These are phyloP conservation scores for Acleris cristana DNA, from an alignment of 2,888 invertebrate genomes.

Conservation along the genomic window DNA sequence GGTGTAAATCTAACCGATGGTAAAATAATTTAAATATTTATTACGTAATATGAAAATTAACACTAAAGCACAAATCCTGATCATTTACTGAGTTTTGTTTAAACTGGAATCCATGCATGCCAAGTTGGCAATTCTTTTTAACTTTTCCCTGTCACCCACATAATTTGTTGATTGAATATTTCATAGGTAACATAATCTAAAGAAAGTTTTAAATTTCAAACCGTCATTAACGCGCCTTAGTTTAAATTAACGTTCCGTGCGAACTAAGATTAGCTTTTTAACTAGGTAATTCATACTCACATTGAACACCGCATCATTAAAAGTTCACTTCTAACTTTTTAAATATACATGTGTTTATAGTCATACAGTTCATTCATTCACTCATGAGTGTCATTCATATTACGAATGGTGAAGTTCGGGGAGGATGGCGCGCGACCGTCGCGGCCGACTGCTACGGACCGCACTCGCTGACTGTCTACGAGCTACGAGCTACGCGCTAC, in stretches of 20 bases:
- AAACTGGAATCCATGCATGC: too few relatives aligned
- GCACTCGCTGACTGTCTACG: constrained; percentile 65
- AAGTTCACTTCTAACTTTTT: constrained; percentile 27
- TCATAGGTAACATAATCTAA: constrained; percentile 12
- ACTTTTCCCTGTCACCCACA: too few relatives aligned
- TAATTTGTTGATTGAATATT: neutral
- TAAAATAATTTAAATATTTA: too few relatives aligned
- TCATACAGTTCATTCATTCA: constrained; percentile 29
- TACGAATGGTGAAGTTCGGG: constrained; percentile 40
- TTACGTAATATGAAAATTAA: too few relatives aligned
- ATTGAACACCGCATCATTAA: constrained; percentile 27
- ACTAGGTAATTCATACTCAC: constrained; percentile 36
- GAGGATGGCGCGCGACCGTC: constrained; percentile 53
- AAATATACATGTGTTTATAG: constrained; percentile 21
- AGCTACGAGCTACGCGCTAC: constrained; percentile 58
- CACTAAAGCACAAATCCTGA: too few relatives aligned
- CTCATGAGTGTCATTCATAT: constrained; percentile 24
- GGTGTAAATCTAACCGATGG: too few relatives aligned
- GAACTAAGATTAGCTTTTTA: constrained; percentile 30
- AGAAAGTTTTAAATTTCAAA: constrained; percentile 18
- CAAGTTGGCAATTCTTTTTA: too few relatives aligned
- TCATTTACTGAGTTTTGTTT: too few relatives aligned
- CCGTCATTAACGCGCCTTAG: constrained; percentile 12
- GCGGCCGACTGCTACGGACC: constrained; percentile 70
- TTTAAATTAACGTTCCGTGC: constrained; percentile 31